Evolutionary conservation across 2,113 vertebrate species (phyloP).

Genomic region (Centropus bengalensis): DNA sequence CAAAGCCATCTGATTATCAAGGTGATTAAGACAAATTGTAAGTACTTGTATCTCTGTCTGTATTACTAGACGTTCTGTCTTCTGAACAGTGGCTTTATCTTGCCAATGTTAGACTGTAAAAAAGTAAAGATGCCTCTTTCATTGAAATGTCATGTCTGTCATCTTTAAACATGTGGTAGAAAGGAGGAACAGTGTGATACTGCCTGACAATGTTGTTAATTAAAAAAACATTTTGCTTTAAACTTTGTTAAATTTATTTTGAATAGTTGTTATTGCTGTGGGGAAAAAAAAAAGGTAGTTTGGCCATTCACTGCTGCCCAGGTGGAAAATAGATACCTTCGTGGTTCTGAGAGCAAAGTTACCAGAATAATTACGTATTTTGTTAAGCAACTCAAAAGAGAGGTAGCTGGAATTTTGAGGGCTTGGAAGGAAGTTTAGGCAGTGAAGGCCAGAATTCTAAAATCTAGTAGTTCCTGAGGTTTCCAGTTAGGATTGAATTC

Average conservation of each 20-base stretch:
- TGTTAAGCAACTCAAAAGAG: not conserved
- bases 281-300: not conserved
- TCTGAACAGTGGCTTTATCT: not conserved
- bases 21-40: not conserved
- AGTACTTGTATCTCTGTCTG: not conserved
- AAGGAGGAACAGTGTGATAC: not conserved
- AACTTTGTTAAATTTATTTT: not conserved
- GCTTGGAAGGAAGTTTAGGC: not conserved
- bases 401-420: not conserved
- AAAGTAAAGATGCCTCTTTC: not conserved
- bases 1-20: constrained; percentile 7
- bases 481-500: not conserved
- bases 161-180: not conserved
- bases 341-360: not conserved
- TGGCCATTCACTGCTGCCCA: not conserved
- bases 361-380: not conserved
- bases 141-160: not conserved
- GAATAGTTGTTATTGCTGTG: not conserved
- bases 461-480: not conserved
- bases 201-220: not conserved
- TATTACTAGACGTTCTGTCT: not conserved
- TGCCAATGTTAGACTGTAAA: not conserved
- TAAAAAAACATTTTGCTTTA: not conserved
- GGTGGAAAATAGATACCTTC: not conserved
- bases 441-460: not conserved